These are phyloP conservation scores for Galleria mellonella DNA, from an alignment of 1,140 invertebrate genomes.

Conservation along the genomic window DNA sequence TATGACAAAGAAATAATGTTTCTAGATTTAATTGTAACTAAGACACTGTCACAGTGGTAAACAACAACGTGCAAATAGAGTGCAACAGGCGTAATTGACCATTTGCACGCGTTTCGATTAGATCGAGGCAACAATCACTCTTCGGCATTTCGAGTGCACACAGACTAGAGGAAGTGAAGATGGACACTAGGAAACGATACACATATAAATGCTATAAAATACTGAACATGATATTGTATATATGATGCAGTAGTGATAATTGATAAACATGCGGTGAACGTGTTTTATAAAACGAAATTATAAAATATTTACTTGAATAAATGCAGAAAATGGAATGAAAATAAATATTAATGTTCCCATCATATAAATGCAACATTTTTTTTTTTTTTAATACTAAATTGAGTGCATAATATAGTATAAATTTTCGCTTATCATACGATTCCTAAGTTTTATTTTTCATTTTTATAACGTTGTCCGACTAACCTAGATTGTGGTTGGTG, in stretches of 20 bases:
- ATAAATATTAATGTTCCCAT: constrained; percentile 3
- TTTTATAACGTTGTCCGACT: no score
- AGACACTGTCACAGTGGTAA: not conserved
- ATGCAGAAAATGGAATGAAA: not conserved
- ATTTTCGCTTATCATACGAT: no score
- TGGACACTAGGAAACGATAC: constrained; percentile 45
- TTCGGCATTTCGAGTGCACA: constrained; percentile 65
- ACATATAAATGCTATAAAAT: constrained; percentile 13
- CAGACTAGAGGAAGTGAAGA: constrained; percentile 56
- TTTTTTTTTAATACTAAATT: no score
- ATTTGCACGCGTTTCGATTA: constrained; percentile 33
- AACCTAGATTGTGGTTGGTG: no score
- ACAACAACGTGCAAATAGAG: constrained; percentile 25
- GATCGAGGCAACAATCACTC: constrained; percentile 61
- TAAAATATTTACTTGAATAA: no score
- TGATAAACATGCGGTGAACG: no score
- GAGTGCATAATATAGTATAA: no score
- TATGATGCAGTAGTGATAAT: constrained; percentile 3
- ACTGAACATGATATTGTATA: constrained; percentile 19
- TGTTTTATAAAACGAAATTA: no score
- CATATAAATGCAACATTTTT: constrained; percentile 4
- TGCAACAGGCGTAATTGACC: not conserved
- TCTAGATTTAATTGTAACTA: constrained; percentile 34
- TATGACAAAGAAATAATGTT: constrained; percentile 3
- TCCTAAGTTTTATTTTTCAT: no score